Base-by-base conservation (phyloP, 2,888 invertebrate genomes). In the Oasisia sp. region DNA sequence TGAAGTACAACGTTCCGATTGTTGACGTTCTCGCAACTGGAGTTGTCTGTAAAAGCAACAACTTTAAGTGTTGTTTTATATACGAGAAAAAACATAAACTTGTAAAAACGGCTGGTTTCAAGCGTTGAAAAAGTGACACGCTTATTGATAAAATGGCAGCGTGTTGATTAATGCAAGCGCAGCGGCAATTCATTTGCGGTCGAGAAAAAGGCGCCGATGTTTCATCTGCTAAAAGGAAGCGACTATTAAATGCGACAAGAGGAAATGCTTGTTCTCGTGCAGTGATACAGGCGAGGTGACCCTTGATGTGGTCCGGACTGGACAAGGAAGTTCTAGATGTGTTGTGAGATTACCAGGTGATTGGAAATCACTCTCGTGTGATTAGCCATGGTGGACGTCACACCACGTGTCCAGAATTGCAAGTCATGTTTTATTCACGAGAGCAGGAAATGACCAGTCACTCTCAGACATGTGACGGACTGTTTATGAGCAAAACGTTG, bases 191-290 rank as follows among this genome's bases (percentile, higher is more conserved):
- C 74, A 27, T 74, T 74, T 74, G 74, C n/a, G 27, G 27, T 74
- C 27, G 7, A 74, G 74, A 19, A 74, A 74, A 74, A 74, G n/a
- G 74, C 7, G 27, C 27, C n/a, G 27, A 27, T 7, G 7, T 74
- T 74, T 74, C 74, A 74, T 74, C n/a, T 19, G 74, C 74, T 74
- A 74, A 74, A 74, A 74, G 74, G 74, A 74, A 74, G 74, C 27
- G 19, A 27, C n/a, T 19, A 74, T 74, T 27, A 74, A 74, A 27
- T 19, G 74, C 19, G 19, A n/a, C 19, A 74, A 74, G 19, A 74
- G 74, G 74, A 74, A 74, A n/a, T 74, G 74, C 27, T 14, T 19
- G 74, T n/a, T 74, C 27, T 5, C 27, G 27, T 19, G 74, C 27
- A 27, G 74, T 74, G n/a, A 27, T 74, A n/a, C 7, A 0, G 27